phyloP scores from a whole-genome alignment of 1,140 invertebrate species.

The Mercenaria mercenaria region DNA sequence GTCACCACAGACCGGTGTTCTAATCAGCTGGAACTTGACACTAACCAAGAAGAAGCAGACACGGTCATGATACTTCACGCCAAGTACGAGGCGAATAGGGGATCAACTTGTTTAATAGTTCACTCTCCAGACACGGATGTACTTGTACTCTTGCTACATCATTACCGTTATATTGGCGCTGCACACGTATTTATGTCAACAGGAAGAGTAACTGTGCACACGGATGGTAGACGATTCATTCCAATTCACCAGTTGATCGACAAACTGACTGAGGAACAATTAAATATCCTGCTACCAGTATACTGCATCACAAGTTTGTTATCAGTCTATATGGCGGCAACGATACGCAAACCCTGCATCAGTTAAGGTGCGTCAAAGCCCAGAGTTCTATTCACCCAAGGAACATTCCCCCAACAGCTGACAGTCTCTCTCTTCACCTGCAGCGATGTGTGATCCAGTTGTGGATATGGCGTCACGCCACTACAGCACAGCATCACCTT shows the following conservation, averaged over 20 bases:
- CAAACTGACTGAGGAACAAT: not conserved
- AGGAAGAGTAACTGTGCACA: not conserved
- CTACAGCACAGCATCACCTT: too few relatives aligned
- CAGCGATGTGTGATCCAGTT: too few relatives aligned
- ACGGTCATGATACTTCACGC: not conserved
- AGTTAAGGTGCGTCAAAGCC: too few relatives aligned
- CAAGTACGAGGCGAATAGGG: not conserved
- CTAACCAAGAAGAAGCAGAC: constrained; percentile 15
- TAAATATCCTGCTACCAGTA: constrained; percentile 15
- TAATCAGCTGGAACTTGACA: not conserved
- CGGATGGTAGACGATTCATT: not conserved
- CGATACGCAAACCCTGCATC: too few relatives aligned
- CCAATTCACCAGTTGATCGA: not conserved
- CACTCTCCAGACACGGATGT: constrained; percentile 23
- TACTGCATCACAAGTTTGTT: constrained; percentile 38
- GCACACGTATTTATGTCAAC: not conserved
- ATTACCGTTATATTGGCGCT: not conserved
- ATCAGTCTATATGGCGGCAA: too few relatives aligned
- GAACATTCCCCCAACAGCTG: too few relatives aligned
- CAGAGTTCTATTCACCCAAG: too few relatives aligned
- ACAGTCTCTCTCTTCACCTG: too few relatives aligned
- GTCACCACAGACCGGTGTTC: too few relatives aligned
- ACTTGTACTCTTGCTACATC: constrained; percentile 10
- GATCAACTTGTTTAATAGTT: not conserved
- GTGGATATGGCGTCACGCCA: too few relatives aligned